Conservation (phyloP, 2,113 vertebrate species). For the Paralichthys olivaceus region DNA sequence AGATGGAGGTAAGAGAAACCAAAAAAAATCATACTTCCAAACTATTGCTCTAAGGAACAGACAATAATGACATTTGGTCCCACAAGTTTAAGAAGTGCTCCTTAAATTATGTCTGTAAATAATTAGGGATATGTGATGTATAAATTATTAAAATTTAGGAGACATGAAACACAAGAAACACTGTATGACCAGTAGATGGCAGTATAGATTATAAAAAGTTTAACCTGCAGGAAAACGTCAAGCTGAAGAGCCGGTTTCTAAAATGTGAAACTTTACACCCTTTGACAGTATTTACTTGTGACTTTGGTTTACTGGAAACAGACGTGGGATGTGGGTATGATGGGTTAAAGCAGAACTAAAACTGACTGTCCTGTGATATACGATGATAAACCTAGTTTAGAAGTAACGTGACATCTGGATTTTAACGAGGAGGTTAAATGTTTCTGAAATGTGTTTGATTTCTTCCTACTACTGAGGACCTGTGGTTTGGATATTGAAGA, state of each 20-base stretch:
- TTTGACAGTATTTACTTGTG: slow-evolving; percentile 24
- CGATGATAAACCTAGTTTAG: slow-evolving; percentile 4
- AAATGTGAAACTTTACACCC: slow-evolving; percentile 24
- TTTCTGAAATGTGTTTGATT: not conserved
- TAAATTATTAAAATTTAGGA: slow-evolving; percentile 44
- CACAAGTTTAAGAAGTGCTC: slow-evolving; percentile 47
- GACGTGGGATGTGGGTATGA: slow-evolving; percentile 12
- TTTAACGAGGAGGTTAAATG: not conserved
- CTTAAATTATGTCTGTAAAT: slow-evolving; percentile 36
- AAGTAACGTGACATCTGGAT: not conserved
- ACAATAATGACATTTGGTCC: slow-evolving; percentile 69
- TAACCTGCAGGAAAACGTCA: slow-evolving; percentile 5
- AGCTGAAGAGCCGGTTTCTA: slow-evolving; percentile 20
- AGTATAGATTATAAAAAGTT: slow-evolving; percentile 45
- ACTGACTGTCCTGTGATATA: slow-evolving; percentile 6
- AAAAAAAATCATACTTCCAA: slow-evolving; percentile 10
- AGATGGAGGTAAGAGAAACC: slow-evolving; percentile 40
- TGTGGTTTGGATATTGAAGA: slow-evolving; percentile 36
- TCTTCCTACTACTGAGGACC: slow-evolving; percentile 8
- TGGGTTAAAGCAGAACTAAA: not conserved
- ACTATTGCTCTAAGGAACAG: slow-evolving; percentile 9
- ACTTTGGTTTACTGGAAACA: slow-evolving; percentile 67
- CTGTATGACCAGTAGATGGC: slow-evolving; percentile 72
- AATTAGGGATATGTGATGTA: slow-evolving; percentile 31
- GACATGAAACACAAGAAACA: not conserved